Conservation (phyloP, 2,888 invertebrate genomes). For the Sminthurinus aureus region DNA sequence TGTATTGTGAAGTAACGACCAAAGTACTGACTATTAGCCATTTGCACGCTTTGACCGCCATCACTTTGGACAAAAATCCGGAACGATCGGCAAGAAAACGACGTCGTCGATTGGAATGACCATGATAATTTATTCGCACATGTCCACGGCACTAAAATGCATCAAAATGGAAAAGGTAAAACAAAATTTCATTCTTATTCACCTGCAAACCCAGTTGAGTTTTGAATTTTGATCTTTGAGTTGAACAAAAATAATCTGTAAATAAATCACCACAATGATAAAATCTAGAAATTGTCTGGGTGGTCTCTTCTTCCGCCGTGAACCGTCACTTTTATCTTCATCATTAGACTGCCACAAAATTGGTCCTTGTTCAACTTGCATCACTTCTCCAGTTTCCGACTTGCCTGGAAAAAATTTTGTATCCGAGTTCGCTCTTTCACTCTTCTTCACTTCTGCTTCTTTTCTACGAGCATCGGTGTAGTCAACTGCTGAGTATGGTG, state of each 20-base stretch:
- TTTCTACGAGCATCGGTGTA: neutral
- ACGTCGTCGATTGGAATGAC: neutral
- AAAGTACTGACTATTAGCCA: conserved; percentile 12
- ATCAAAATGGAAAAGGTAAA: too few species aligned
- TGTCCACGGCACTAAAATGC: conserved; percentile 8
- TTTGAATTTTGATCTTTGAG: too few species aligned
- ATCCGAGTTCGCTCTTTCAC: too few species aligned
- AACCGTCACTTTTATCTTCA: neutral
- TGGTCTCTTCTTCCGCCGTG: neutral
- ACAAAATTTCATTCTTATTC: neutral
- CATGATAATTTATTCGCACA: neutral
- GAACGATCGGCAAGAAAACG: neutral
- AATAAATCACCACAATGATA: neutral
- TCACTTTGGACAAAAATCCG: conserved; percentile 15
- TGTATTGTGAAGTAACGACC: neutral
- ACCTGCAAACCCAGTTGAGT: neutral
- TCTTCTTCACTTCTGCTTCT: too few species aligned
- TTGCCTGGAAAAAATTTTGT: too few species aligned
- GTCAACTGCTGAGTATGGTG: conserved; percentile 9
- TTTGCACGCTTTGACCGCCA: conserved; percentile 14
- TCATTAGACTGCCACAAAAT: too few species aligned
- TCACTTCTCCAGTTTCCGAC: too few species aligned
- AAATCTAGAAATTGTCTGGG: conserved; percentile 7
- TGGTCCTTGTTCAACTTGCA: too few species aligned
- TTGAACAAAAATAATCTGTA: neutral